Evolutionary conservation across 1,140 invertebrate genomes (phyloP).

Genomic region (Leptestheria dahalacensis): DNA sequence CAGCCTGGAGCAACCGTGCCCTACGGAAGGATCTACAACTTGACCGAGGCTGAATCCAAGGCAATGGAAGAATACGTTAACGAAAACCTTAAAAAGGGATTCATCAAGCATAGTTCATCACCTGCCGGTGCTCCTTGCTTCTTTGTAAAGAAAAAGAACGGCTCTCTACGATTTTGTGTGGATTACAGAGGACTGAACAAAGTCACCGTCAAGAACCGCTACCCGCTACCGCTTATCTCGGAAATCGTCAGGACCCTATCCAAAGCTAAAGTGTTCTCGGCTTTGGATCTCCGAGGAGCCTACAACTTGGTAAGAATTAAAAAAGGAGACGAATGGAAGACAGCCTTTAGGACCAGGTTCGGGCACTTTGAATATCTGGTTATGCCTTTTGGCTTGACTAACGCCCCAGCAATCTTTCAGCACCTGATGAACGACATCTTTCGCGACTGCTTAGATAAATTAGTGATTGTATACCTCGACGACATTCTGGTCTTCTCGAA

Average conservation of each 20-base stretch:
- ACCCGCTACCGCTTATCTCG: neutral
- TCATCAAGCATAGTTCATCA: no score
- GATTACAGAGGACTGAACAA: neutral
- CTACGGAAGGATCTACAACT: no score
- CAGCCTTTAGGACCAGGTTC: conserved; percentile 29
- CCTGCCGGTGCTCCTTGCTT: no score
- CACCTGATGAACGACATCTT: no score
- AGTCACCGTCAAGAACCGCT: neutral
- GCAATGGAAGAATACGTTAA: no score
- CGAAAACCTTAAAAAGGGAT: no score
- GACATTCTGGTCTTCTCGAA: no score
- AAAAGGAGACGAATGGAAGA: conserved; percentile 24
- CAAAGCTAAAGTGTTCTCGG: neutral
- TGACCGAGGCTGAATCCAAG: no score
- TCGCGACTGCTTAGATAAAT: no score
- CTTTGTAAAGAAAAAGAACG: conserved; percentile 4
- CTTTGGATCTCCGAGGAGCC: no score
- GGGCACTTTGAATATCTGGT: conserved; percentile 25
- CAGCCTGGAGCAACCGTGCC: no score
- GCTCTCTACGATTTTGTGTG: neutral
- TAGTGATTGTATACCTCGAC: no score
- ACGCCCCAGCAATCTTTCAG: conserved; percentile 26
- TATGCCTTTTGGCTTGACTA: conserved; percentile 28
- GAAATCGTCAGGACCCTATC: neutral
- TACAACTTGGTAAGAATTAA: conserved; percentile 21